Evolutionary conservation across 1,140 invertebrate genomes (phyloP), one percentile per base, ranked within the genome.

Genomic region (Bombus soroeensis): DNA sequence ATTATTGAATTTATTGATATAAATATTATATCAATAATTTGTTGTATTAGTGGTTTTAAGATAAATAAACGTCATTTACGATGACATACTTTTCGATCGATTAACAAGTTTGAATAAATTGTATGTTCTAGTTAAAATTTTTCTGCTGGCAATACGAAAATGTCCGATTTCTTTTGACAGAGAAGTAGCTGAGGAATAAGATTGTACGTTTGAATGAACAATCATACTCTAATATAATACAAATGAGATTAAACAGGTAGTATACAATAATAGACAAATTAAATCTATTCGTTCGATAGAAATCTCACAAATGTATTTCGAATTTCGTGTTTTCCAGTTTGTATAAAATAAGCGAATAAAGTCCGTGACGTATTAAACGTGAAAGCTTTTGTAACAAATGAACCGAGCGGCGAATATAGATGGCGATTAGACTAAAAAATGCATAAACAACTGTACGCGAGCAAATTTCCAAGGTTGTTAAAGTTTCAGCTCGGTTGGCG

Each of bases 401-500:
- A 22, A 74, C 39, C 13, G 25, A 47, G 41, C 4, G 37, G 34
- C 18, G 25, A 6, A 57, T 47, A 68, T 77, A 53, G 62, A 70
- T 47, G 34, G 34, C 73, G 82, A 79, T 84, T 84, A 79, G 39
- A n/a, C 22, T 73, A 12, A 80, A 80, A 73, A 59, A 80, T 85
- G 68, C 43, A 80, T 62, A 72, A 85, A 32, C 41, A 12, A 25
- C 2, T 3, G 32, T 39, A 32, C 28, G 28, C 25, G 12, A 47
- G 25, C 64, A 53, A 80, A 80, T 85, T 72, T 71, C 68, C 47
- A 37, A 73, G 41, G 76, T 85, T 70, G 53, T 85, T 85, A 85
- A 85, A 80, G 28, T 80, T 85, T 85, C 83, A 85, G 32, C 22
- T 4, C 4, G 47, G 13, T 13, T 28, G 76, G 66, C 53, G 53